These are phyloP conservation scores for Hafferia zeledoni DNA, from an alignment of 2,797 vertebrate genomes.

Conservation along the genomic window DNA sequence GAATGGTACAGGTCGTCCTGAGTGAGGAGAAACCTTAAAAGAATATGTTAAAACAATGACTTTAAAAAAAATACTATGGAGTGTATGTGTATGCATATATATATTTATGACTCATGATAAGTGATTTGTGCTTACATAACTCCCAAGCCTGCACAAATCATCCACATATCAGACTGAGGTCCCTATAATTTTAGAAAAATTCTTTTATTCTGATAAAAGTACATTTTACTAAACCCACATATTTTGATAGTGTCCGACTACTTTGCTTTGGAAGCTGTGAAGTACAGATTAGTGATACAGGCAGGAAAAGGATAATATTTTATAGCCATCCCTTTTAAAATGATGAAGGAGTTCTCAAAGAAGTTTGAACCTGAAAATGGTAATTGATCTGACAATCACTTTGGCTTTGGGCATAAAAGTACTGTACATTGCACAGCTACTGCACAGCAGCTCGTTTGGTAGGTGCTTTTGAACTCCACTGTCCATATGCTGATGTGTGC, in stretches of 20 bases:
- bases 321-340: constrained; percentile 4
- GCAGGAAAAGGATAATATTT: constrained; percentile 16
- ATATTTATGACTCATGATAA: not conserved
- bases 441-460: not conserved
- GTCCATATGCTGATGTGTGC: fast-evolving
- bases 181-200: not conserved
- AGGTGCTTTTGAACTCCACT: fast-evolving
- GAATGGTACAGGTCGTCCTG: not conserved
- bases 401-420: not conserved
- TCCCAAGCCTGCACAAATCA: not conserved
- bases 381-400: not conserved
- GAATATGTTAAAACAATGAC: not conserved
- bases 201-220: constrained; percentile 2
- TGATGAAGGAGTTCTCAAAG: not conserved
- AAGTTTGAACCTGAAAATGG: not conserved
- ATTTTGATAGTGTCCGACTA: not conserved
- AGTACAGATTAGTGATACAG: not conserved
- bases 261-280: not conserved
- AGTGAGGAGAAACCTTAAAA: not conserved
- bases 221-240: not conserved
- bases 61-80: not conserved
- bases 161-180: not conserved
- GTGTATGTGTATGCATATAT: not conserved
- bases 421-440: not conserved
- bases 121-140: not conserved